Evolutionary conservation across 2,797 vertebrate genomes (phyloP), one percentile per base, ranked within the genome.

Genomic region (Siniperca undulata): DNA sequence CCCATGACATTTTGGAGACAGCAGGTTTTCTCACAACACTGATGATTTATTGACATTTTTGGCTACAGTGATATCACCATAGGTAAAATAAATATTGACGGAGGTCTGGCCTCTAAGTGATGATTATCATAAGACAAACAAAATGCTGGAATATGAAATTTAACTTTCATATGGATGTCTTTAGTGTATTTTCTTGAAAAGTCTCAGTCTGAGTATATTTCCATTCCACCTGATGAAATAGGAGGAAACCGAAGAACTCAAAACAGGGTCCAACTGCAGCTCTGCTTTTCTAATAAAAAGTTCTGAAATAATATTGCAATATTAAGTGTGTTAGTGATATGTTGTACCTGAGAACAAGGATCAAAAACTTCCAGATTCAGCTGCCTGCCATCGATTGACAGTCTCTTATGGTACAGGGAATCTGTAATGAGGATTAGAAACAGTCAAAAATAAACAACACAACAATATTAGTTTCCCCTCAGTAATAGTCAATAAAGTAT

Each of bases 291-390:
- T 53, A 69, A 40, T 71, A 16, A 71, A 55, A 46, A 19, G n/a
- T 4, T 59, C 2, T 19, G 6, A 27, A 13, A 40, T 10, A 17
- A 64, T 30, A 38, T 6, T 11, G 11, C 40, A 42, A 22, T 17
- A 44, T 71, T 0, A 30, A 9, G 64, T 22, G 48, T 48, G 77
- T 56, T 42, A 1, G 19, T 70, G n/a, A 7, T 48, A 7, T 56
- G 44, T 66, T 34, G 30, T 91, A 95, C 94, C 95, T 93, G 84
- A 60, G 95, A 95, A 82, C 94, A 95, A 10, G 94, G 94, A 86
- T 96, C 95, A 67, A 94, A 95, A 4, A 95, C 89, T 0, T 96
- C 94, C 85, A 96, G 92, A 46, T 95, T 95, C 74, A 95, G 85
- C 85, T 96, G 94, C 76, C 94, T 73, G 77, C 93, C 95, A 20